Percentiles rank a stretch among this genome's conserved stretches.
Conservation (phyloP, 2,888 invertebrate genomes). For the Petrophora chlorosata region DNA sequence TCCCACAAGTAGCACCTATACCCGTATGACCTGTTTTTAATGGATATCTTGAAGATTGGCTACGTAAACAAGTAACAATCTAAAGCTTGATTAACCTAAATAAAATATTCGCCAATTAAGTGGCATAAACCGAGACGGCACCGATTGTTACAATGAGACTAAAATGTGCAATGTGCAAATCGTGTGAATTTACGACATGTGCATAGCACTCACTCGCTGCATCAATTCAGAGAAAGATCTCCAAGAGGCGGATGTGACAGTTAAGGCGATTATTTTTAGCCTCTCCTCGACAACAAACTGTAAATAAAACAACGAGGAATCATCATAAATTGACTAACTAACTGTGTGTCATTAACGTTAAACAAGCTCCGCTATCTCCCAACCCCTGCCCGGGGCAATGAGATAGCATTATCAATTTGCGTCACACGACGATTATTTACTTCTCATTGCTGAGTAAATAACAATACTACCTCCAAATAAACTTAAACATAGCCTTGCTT, state of each 20-base stretch:
- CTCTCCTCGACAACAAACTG: constrained; percentile 52
- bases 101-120: background rate
- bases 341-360: constrained; percentile 61
- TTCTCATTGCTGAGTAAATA: constrained; percentile 25
- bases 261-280: constrained; percentile 56
- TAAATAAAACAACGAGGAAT: constrained; percentile 65
- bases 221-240: constrained; percentile 53
- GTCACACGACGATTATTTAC: constrained; percentile 60
- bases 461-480: constrained; percentile 14
- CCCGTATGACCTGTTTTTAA: constrained; percentile 12
- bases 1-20: background rate
- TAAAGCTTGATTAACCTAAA: too few species aligned
- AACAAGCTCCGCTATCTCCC: constrained; percentile 57
- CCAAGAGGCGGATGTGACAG: constrained; percentile 53
- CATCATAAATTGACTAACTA: constrained; percentile 69
- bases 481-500: constrained; percentile 10
- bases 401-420: constrained; percentile 78
- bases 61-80: too few species aligned
- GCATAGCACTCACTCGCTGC: constrained; percentile 38
- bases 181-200: constrained; percentile 41
- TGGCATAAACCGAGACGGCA: too few species aligned
- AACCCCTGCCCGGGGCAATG: constrained; percentile 49
- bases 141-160: constrained; percentile 2
- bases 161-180: constrained; percentile 30
- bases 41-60: too few species aligned